Percentiles rank a stretch among this genome's conserved stretches.
Conservation (phyloP, 1,140 invertebrate species). For the Dolichoris vasculosae region DNA sequence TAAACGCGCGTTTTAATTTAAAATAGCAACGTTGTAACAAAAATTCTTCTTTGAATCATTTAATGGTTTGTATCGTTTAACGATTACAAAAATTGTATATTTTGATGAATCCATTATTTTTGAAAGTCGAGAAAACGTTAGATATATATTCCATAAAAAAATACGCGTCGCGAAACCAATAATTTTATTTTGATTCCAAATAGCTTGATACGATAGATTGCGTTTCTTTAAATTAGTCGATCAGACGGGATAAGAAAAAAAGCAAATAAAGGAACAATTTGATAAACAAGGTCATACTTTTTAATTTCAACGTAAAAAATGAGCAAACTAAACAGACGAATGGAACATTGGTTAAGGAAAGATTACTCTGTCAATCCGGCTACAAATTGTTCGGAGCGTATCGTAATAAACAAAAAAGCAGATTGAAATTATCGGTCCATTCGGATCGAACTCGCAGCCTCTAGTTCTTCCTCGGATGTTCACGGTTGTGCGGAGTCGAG, state of each 20-base stretch:
- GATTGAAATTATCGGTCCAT: conserved; percentile 36
- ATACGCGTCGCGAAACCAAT: background rate
- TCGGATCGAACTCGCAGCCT: conserved; percentile 19
- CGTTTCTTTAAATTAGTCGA: background rate
- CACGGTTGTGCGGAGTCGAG: conserved; percentile 51
- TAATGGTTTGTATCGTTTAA: no score
- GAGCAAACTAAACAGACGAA: background rate
- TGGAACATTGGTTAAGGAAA: background rate
- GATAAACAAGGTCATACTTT: background rate
- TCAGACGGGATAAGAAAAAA: background rate
- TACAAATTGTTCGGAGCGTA: background rate
- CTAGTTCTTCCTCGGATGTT: background rate
- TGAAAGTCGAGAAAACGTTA: background rate
- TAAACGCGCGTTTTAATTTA: no score
- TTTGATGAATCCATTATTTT: background rate
- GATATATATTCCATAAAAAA: background rate
- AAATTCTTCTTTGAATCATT: no score
- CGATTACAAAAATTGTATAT: background rate
- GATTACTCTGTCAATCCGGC: conserved; percentile 35
- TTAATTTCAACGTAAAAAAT: background rate
- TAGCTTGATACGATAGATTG: background rate
- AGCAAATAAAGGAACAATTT: background rate
- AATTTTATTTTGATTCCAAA: background rate
- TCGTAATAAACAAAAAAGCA: background rate
- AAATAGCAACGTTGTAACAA: no score